Conservation (phyloP, 23 tunicate species). For the Diplosoma virens region DNA sequence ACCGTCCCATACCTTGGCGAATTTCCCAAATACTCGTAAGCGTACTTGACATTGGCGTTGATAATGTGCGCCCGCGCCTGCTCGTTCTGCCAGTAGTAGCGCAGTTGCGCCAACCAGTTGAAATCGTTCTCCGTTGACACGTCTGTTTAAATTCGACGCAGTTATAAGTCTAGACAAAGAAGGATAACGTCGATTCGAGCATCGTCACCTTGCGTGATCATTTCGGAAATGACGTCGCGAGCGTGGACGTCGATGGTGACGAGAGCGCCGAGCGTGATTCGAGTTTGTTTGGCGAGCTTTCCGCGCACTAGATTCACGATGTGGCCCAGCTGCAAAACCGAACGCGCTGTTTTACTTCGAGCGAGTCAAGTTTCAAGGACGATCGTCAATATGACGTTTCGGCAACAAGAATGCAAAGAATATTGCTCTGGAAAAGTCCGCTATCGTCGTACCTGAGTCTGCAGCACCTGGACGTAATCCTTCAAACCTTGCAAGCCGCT, state of each 20-base stretch:
- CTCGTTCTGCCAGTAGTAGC: constrained; percentile 97
- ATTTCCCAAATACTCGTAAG: constrained; percentile 97
- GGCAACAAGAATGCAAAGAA: too few species aligned
- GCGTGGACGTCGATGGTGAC: constrained; percentile 99
- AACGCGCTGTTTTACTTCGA: too few species aligned
- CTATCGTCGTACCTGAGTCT: constrained; percentile 54
- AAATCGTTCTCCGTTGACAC: constrained; percentile 88
- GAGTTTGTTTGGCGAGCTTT: constrained; percentile 87
- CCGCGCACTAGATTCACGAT: constrained; percentile 97
- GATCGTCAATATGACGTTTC: too few species aligned
- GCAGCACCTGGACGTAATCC: constrained; percentile 59
- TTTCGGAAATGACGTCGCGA: constrained; percentile 91
- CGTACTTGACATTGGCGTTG: constrained; percentile 98
- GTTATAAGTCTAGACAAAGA: too few species aligned
- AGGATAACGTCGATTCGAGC: too few species aligned
- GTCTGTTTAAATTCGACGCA: too few species aligned
- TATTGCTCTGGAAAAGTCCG: too few species aligned
- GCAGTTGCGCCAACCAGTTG: constrained; percentile 96
- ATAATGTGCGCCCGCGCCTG: constrained; percentile 97
- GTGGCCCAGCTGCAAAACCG: constrained; percentile 58
- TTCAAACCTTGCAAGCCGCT: constrained; percentile 79
- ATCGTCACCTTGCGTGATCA: constrained; percentile 75
- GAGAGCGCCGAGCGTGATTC: constrained; percentile 95
- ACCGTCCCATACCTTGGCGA: constrained; percentile 76
- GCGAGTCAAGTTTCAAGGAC: too few species aligned